Evolutionary conservation across 2,888 invertebrate genomes (phyloP).

Genomic region (Frankliniella fusca): DNA sequence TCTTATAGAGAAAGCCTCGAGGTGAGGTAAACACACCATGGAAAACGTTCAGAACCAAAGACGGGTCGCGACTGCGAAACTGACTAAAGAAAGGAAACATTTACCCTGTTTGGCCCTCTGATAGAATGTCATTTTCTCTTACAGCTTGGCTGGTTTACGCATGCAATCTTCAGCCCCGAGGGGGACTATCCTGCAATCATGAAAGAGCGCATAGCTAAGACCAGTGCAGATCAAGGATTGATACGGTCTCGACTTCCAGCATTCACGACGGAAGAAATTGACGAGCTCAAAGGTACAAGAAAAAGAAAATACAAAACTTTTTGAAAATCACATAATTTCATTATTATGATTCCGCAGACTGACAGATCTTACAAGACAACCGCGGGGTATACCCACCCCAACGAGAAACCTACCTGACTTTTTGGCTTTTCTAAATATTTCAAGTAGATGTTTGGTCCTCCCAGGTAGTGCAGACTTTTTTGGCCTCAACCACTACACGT

Average conservation of each 20-base stretch:
- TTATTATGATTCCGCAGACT: neutral
- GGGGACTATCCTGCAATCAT: slow-evolving; percentile 55
- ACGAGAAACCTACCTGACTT: too few species aligned
- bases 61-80: too few species aligned
- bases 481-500: slow-evolving; percentile 39
- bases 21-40: too few species aligned
- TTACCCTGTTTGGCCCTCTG: too few species aligned
- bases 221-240: slow-evolving; percentile 49
- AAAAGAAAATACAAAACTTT: neutral
- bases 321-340: neutral
- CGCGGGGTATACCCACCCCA: too few species aligned
- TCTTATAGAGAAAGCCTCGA: too few species aligned
- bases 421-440: too few species aligned
- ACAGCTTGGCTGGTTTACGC: slow-evolving; percentile 40
- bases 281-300: slow-evolving; percentile 49
- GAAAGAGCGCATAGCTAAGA: slow-evolving; percentile 47
- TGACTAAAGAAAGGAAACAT: too few species aligned
- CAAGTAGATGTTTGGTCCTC: neutral
- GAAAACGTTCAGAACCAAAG: too few species aligned
- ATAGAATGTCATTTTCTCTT: slow-evolving; percentile 2
- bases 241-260: slow-evolving; percentile 49
- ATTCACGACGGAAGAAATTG: slow-evolving; percentile 55
- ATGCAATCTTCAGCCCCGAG: slow-evolving; percentile 43
- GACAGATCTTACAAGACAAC: neutral
- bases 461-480: slow-evolving; percentile 38